Evolutionary conservation across 2,888 invertebrate genomes (phyloP), one percentile per base, ranked within the genome.

Genomic region (Philereme vetulata): DNA sequence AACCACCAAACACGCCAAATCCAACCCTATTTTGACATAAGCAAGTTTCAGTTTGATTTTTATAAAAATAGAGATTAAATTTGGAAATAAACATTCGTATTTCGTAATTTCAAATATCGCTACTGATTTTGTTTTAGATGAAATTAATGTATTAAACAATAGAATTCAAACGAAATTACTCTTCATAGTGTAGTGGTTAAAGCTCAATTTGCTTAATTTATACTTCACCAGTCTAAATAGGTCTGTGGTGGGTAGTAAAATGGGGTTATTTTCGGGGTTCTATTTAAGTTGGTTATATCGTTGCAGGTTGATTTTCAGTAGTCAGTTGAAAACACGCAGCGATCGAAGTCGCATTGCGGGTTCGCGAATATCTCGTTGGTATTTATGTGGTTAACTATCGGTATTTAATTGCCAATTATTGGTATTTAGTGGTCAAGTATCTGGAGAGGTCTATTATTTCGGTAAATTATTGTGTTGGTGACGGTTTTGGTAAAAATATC

Each of bases 271-370:
- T n/a, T 7, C 32, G 57, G 38, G 56, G 75, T 57, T 77, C 72
- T 65, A 4, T 8, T 5, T 43, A 40, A 32, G 11, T 40, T 72
- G 77, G 76, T 64, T 34, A 56, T 4, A 59, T 55, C 35, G 55
- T 51, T 71, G 73, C 75, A 74, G 67, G 59, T 58, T 60, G 70
- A 64, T 71, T 74, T 81, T 80, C 82, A 78, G 77, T 65, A 78
- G 82, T 84, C 85, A 85, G 85, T 86, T 55, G 60, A 21, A 60
- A 58, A 52, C 74, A 72, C 68, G 76, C 67, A 71, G 80, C 77
- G 82, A 54, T 57, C 64, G 72, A 63, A 71, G 67, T 59, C 82
- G 83, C 80, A 81, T 72, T 78, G 80, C 78, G 74, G 67, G 9
- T n/a, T 35, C 33, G 60, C 51, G 48, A 56, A 50, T 6, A 21